A percentile compares a stretch with the other conserved stretches of the same genome.
Conservation (phyloP, 1,140 invertebrate genomes). For the Macrosteles quadrilineatus region DNA sequence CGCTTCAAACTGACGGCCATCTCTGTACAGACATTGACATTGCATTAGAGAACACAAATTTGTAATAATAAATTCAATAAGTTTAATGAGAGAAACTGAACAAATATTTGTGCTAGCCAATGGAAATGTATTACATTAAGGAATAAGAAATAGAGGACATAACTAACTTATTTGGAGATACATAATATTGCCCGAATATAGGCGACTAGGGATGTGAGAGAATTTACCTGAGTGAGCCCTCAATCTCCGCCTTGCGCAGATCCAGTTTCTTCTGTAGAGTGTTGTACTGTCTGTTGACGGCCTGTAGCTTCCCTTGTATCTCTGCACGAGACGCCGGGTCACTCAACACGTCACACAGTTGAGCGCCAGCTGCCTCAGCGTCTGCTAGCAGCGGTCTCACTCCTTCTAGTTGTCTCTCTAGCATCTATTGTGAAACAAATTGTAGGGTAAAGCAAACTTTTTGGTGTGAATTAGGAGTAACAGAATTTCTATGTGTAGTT, state of each 20-base stretch:
- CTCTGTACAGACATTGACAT: constrained; percentile 50
- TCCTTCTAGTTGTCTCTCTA: constrained; percentile 85
- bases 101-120: background rate
- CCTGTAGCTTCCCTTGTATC: constrained; percentile 83
- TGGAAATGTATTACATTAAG: too few relatives aligned
- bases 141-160: too few relatives aligned
- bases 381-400: constrained; percentile 84
- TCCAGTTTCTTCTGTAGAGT: constrained; percentile 87
- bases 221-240: constrained; percentile 68
- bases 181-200: too few relatives aligned
- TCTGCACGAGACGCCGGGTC: constrained; percentile 88
- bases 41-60: background rate
- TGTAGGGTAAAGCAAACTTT: constrained; percentile 35
- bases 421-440: too few relatives aligned
- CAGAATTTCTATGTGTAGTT: background rate
- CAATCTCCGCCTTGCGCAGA: constrained; percentile 85
- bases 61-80: background rate
- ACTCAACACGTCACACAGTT: constrained; percentile 85
- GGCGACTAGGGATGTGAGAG: too few relatives aligned
- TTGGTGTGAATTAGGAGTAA: background rate
- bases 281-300: constrained; percentile 80
- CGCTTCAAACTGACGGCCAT: constrained; percentile 83
- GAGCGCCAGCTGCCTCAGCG: constrained; percentile 81
- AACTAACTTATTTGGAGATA: too few relatives aligned
- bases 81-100: background rate